These are phyloP conservation scores for Noctua janthina DNA, from an alignment of 2,888 invertebrate genomes.

Conservation along the genomic window DNA sequence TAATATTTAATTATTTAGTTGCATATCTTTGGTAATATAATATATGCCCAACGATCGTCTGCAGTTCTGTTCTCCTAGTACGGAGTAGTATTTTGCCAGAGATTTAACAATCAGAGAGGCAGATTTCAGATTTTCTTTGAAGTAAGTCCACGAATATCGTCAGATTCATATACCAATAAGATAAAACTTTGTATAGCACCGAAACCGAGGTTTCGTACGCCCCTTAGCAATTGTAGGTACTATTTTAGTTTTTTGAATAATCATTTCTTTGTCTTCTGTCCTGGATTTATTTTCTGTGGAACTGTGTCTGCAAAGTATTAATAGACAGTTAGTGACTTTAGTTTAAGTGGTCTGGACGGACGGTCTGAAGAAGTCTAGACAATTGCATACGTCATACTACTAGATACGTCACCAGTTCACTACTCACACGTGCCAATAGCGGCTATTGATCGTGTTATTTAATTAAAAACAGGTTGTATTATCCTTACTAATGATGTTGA, in stretches of 20 bases:
- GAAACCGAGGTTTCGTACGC: neutral
- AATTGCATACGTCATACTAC: neutral
- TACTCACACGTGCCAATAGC: slow-evolving; percentile 10
- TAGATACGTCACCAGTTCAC: neutral
- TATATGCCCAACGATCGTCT: neutral
- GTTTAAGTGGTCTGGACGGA: neutral
- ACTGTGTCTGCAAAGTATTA: neutral
- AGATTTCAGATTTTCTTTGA: neutral
- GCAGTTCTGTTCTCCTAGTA: slow-evolving; percentile 2
- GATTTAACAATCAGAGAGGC: neutral
- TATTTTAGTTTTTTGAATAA: neutral
- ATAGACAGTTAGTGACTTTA: neutral
- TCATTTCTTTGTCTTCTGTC: neutral
- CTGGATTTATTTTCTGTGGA: neutral
- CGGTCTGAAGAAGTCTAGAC: slow-evolving; percentile 1
- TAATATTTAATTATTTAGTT: slow-evolving; percentile 10
- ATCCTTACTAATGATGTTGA: slow-evolving; percentile 21
- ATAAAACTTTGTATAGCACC: neutral
- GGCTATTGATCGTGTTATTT: slow-evolving; percentile 22
- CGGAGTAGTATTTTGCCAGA: neutral
- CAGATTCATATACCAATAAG: neutral
- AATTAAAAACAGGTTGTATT: slow-evolving; percentile 34
- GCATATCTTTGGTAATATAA: neutral
- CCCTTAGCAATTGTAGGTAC: neutral
- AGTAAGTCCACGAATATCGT: neutral